Percentiles rank a stretch among this genome's conserved stretches.
phyloP scores from a whole-genome alignment of 2,113 vertebrate species.

The Ifrita kowaldi region DNA sequence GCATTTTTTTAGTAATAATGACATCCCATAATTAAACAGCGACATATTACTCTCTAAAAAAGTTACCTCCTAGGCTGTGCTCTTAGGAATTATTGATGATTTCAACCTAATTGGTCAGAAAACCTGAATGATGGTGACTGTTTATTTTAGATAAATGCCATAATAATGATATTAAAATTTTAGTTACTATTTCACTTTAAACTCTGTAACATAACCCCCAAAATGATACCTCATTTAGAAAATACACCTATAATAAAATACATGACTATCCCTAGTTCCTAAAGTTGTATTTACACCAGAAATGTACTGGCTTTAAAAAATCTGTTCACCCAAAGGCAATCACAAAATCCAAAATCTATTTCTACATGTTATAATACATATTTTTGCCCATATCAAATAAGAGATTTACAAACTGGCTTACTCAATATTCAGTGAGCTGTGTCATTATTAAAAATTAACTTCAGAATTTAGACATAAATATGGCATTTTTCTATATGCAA shows the following conservation, averaged over 20 bases:
- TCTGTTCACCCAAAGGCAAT: not conserved
- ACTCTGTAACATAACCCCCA: rapidly evolving
- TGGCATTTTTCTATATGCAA: not conserved
- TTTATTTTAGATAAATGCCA: not conserved
- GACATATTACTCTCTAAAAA: not conserved
- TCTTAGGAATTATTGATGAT: not conserved
- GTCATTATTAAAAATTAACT: not conserved
- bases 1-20: not conserved
- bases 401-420: not conserved
- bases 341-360: not conserved
- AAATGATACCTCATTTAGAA: not conserved
- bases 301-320: not conserved
- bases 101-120: not conserved
- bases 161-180: not conserved
- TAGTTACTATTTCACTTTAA: not conserved
- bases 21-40: not conserved
- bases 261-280: rapidly evolving
- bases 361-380: not conserved
- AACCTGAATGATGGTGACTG: not conserved
- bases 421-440: not conserved
- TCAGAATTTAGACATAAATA: not conserved
- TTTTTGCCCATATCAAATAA: not conserved
- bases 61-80: not conserved
- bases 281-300: not conserved
- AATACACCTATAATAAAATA: not conserved